Evolutionary conservation across 2,113 vertebrate species (phyloP).

Genomic region (Bos javanicus): DNA sequence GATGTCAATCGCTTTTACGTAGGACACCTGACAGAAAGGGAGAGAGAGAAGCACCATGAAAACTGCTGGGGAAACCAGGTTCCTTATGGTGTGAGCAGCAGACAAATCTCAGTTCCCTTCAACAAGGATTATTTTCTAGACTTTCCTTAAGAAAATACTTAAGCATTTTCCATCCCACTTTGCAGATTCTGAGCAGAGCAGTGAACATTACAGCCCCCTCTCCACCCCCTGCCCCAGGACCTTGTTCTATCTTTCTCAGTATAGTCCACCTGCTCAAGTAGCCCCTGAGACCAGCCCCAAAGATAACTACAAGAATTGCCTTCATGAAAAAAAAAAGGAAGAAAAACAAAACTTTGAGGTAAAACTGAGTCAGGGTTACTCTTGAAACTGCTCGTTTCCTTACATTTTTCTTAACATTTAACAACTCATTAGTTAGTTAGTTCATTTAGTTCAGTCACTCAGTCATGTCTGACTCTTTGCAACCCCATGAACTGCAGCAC

Average conservation of each 20-base stretch:
- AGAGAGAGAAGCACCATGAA: neutral
- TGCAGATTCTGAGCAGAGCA: neutral
- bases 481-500: no score
- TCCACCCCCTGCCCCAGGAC: neutral
- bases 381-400: neutral
- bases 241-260: neutral
- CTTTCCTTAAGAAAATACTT: neutral
- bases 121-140: slow-evolving; percentile 1
- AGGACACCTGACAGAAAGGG: slow-evolving; percentile 89
- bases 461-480: no score
- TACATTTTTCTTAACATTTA: neutral
- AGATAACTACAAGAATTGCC: neutral
- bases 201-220: neutral
- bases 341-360: neutral
- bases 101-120: neutral
- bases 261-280: neutral
- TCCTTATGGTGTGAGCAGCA: neutral
- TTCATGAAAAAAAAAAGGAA: neutral
- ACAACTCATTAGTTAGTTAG: neutral
- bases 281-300: neutral
- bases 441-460: no score
- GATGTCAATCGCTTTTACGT: slow-evolving; percentile 99
- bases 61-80: neutral
- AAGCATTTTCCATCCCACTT: neutral
- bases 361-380: neutral